Evolutionary conservation across 1,140 invertebrate genomes (phyloP).

Genomic region (Achroia grisella): DNA sequence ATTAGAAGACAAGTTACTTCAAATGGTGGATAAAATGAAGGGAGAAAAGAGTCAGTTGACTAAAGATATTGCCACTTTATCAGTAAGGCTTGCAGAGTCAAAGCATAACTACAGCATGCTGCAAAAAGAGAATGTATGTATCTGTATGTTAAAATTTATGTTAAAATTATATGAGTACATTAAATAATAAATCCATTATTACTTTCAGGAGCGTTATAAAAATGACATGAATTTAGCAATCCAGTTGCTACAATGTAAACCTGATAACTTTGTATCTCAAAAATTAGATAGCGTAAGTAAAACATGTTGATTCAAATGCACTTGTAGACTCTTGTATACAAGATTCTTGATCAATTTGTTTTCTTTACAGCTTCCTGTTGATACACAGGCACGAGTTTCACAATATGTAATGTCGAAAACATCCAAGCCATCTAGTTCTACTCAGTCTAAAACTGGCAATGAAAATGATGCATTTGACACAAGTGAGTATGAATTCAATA

Average conservation of each 20-base stretch:
- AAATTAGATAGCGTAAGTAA: constrained; percentile 90
- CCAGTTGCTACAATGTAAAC: constrained; percentile 95
- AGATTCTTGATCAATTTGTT: constrained; percentile 10
- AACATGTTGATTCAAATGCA: constrained; percentile 8
- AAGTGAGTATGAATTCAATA: constrained; percentile 81
- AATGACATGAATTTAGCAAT: constrained; percentile 96
- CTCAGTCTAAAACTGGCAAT: constrained; percentile 58
- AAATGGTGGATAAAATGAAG: constrained; percentile 94
- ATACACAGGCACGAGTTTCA: constrained; percentile 92
- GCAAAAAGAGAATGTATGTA: constrained; percentile 90
- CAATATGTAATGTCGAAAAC: constrained; percentile 82
- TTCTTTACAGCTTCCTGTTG: constrained; percentile 85
- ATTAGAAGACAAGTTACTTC: constrained; percentile 94
- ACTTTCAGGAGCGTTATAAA: constrained; percentile 91
- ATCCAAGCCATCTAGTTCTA: constrained; percentile 68
- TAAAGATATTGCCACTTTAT: constrained; percentile 90
- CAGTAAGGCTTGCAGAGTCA: constrained; percentile 90
- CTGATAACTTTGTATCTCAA: constrained; percentile 94
- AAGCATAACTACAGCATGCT: constrained; percentile 89
- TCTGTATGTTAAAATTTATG: constrained; percentile 4
- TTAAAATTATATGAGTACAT: not conserved
- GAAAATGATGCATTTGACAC: constrained; percentile 64
- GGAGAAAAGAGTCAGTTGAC: constrained; percentile 91
- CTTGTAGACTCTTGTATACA: constrained; percentile 2
- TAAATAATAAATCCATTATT: constrained; percentile 3